These are phyloP conservation scores for Microcebus murinus DNA, from an alignment of 2,113 vertebrate genomes.

Conservation along the genomic window DNA sequence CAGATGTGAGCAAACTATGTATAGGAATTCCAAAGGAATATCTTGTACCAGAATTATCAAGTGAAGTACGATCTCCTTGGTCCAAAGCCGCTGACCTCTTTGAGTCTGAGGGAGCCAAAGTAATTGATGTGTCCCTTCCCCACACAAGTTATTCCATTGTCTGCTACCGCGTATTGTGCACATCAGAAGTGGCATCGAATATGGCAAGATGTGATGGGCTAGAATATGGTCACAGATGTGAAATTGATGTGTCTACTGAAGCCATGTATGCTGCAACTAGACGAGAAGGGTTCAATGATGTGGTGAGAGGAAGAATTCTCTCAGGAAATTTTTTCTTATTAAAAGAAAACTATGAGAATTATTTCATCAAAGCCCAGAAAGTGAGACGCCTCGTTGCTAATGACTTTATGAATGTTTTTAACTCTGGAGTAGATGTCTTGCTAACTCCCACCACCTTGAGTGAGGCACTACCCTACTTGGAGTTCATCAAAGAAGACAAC, in stretches of 20 bases:
- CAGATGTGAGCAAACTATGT: constrained; percentile 89
- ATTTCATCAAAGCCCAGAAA: constrained; percentile 96
- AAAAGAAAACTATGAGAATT: constrained; percentile 94
- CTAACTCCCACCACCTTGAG: constrained; percentile 95
- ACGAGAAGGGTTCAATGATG: constrained; percentile 95
- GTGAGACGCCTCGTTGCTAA: constrained; percentile 93
- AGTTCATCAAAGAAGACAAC: constrained; percentile 96
- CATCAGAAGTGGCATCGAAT: constrained; percentile 96
- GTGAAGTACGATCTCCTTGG: constrained; percentile 90
- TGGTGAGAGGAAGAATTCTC: constrained; percentile 95
- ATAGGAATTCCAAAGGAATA: constrained; percentile 98
- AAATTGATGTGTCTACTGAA: constrained; percentile 90
- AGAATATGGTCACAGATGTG: constrained; percentile 94
- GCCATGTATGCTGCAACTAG: constrained; percentile 94
- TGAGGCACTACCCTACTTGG: constrained; percentile 85
- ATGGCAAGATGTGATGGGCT: constrained; percentile 99
- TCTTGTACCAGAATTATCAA: constrained; percentile 90
- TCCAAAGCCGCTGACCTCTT: constrained; percentile 92
- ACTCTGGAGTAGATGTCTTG: constrained; percentile 91
- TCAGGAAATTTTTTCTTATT: constrained; percentile 97
- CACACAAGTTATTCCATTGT: constrained; percentile 95
- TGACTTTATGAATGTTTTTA: constrained; percentile 92
- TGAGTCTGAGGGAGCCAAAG: constrained; percentile 90
- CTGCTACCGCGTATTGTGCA: constrained; percentile 96
- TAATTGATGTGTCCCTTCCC: constrained; percentile 93